Evolutionary conservation across 2,888 invertebrate species (phyloP).

Genomic region (Smittia aterrima): DNA sequence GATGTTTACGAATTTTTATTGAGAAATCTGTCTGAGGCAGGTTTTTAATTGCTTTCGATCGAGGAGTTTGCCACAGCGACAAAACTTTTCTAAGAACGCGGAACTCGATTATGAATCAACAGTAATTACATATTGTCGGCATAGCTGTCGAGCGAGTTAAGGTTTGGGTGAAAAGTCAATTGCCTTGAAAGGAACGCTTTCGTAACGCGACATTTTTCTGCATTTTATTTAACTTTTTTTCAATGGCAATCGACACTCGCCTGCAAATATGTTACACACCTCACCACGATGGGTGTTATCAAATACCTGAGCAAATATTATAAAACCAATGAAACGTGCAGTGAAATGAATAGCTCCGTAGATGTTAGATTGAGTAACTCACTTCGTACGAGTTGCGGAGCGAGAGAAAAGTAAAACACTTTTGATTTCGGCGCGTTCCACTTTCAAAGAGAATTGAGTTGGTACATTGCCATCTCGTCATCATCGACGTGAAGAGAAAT

Average conservation of each 20-base stretch:
- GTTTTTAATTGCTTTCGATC: not conserved
- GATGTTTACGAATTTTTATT: not conserved
- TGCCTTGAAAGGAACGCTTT: not conserved
- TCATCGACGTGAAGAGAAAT: not conserved
- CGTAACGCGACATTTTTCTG: not conserved
- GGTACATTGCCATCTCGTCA: slow-evolving; percentile 8
- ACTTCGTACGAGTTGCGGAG: not conserved
- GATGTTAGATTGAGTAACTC: slow-evolving; percentile 1
- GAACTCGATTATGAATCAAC: not conserved
- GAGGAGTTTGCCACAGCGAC: not conserved
- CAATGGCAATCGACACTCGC: not conserved
- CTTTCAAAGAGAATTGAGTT: not conserved
- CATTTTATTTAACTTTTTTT: not conserved
- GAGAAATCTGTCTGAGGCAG: not conserved
- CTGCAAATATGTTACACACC: not conserved
- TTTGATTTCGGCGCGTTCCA: slow-evolving; percentile 4
- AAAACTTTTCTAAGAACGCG: slow-evolving; percentile 19
- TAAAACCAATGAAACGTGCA: not conserved
- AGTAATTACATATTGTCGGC: not conserved
- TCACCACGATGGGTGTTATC: not conserved
- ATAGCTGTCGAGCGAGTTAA: too few relatives aligned
- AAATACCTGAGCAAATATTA: not conserved
- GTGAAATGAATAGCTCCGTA: not conserved
- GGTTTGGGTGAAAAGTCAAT: too few relatives aligned
- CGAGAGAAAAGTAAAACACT: not conserved